Base-by-base conservation (phyloP, 2,888 invertebrate species). In the Eupithecia insigniata region DNA sequence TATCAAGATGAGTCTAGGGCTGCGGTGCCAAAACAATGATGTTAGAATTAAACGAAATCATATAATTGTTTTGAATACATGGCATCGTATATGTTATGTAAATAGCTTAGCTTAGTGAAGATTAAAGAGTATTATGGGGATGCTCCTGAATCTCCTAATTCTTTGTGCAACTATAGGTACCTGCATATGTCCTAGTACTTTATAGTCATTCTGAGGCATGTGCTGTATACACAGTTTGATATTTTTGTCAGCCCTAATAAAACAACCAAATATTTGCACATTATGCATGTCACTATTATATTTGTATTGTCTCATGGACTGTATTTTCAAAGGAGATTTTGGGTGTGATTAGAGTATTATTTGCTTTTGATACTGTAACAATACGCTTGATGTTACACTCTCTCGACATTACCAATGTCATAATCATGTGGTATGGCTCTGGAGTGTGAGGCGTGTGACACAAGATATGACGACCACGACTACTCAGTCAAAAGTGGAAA, bases 1-100 rank as follows among this genome's bases (percentile, higher is more conserved):
- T 64, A 34, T 64, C 64, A 34, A 64, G 34, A 30, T 64, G 22
- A 62, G 6, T 64, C 7, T 64, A 64, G 64, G 64, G 64, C 26
- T 64, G 64, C 30, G 60, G 30, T 16, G 28, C 18, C 10, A 30
- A 16, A 60, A 30, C 14, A 60, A 30, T 2, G 28, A 60, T 0
- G 18, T 18, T 18, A 60, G 2, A 18, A 18, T 60, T 2, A 60
- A 58, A 51, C n/a, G 7, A 22, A 51, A 22, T 51, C n/a, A 22
- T 22, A 10, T n/a, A n/a, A 43, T 7, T 43, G 7, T 18, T 7
- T n/a, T 18, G 18, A 43, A 43, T 8, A n/a, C n/a, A 18, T 8
- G 8, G 18, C 43, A 26, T 58, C 8, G 3, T 46, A 22, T 22
- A 51, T 0, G 22, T 51, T 0, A 22, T 22, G 51, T 51, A 12